Evolutionary conservation across 1,140 invertebrate species (phyloP), one percentile per base, ranked within the genome.

Genomic region (Patella vulgata): DNA sequence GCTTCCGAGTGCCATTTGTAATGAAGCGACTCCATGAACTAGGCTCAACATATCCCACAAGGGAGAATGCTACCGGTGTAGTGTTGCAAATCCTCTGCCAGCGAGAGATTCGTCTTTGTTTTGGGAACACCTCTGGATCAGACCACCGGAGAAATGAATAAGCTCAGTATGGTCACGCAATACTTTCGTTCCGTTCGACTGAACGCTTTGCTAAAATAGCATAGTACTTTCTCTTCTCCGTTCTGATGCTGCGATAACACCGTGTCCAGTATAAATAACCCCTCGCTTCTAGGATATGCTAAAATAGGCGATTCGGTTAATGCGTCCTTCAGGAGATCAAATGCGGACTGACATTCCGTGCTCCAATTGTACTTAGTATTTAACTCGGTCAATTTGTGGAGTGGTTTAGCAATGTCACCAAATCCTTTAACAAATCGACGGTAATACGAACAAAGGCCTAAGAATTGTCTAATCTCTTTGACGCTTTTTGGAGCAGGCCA

Each of bases 251-350:
- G 54, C 3, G 42, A 44, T 21, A 57, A 25, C 2, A 57, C 43
- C 14, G 54, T 46, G 36, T 57, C 54, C 14, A 57, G 31, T 57
- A 57, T 33, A 46, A 46, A 57, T 14, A 25, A 11, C 2, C 54
- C 54, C 4, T 57, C 42, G 2, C 2, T 12, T 46, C 12, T 46
- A 3, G 54, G 54, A 21, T 17, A 47, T 21, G 23, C 44, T n/a
- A n/a, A n/a, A n/a, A n/a, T n/a, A 11, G 44, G 19, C 12, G 44
- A 17, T 11, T 11, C 9, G 8, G 19, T 17, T 17, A 47, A 21
- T 8, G 8, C 12, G 9, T 47, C 19, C 23, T 47, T 47, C 9
- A 47, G 21, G 12, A 21, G 12, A 23, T 47, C 19, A 21, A 47
- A 47, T 23, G 44, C 9, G 8, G 12, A 8, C 21, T 47, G 9